A percentile compares a stretch with the other conserved stretches of the same genome.
Evolutionary conservation across 2,113 vertebrate genomes (phyloP).

Genomic region (Egretta garzetta): DNA sequence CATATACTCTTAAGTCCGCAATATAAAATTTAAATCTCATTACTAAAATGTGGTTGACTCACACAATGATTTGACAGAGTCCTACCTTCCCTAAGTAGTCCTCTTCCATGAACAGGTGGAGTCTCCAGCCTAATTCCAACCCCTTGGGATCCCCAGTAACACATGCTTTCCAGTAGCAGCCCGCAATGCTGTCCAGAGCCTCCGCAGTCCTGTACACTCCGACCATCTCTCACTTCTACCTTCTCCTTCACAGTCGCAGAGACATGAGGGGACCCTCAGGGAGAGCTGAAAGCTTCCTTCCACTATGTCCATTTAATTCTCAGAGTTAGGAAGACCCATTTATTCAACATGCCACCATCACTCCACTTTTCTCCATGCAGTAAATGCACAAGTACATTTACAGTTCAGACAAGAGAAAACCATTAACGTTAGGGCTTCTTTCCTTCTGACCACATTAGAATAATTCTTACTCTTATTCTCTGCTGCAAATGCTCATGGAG

Average conservation of each 20-base stretch:
- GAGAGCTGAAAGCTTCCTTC: background rate
- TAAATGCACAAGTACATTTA: background rate
- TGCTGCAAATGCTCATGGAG: background rate
- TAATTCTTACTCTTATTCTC: background rate
- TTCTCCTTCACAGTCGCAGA: background rate
- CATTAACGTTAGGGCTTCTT: background rate
- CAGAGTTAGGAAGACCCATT: background rate
- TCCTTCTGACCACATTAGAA: background rate
- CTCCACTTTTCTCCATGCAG: background rate
- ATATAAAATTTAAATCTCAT: background rate
- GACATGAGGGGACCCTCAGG: background rate
- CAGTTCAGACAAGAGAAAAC: background rate
- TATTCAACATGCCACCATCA: background rate
- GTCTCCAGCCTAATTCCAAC: background rate
- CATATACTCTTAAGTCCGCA: background rate
- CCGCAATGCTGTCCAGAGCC: background rate
- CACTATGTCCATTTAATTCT: background rate
- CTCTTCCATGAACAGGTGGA: background rate
- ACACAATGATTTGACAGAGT: background rate
- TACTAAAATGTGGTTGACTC: background rate
- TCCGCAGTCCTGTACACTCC: no score
- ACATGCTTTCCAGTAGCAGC: rapidly evolving
- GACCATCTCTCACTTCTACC: background rate
- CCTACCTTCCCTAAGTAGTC: background rate
- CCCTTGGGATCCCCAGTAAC: background rate